These are phyloP conservation scores for Oligia latruncula DNA, from an alignment of 2,888 invertebrate species.

Conservation along the genomic window DNA sequence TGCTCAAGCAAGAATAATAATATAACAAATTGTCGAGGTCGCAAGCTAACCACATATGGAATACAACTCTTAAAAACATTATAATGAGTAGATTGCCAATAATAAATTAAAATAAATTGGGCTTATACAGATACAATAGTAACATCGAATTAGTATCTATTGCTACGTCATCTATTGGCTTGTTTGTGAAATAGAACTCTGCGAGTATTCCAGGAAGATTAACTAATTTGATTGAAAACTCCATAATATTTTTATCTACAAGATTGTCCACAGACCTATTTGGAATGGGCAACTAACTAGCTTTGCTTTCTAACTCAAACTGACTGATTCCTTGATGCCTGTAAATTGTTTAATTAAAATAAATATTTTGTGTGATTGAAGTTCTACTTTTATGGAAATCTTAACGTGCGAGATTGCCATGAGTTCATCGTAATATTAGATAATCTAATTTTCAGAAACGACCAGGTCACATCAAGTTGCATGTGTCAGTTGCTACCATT, in stretches of 20 bases:
- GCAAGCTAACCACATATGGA: not conserved
- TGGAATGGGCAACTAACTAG: not conserved
- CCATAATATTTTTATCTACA: not conserved
- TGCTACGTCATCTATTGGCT: not conserved
- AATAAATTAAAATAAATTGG: too few relatives aligned
- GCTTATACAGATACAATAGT: not conserved
- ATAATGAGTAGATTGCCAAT: too few relatives aligned
- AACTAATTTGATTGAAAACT: not conserved
- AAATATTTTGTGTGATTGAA: not conserved
- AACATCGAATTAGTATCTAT: not conserved
- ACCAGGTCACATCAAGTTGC: conserved; percentile 58
- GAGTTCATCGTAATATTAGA: not conserved
- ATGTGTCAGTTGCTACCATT: conserved; percentile 56
- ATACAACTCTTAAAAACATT: too few relatives aligned
- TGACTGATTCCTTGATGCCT: too few relatives aligned
- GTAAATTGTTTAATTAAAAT: not conserved
- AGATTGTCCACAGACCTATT: not conserved
- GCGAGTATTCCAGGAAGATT: not conserved
- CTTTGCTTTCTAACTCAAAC: not conserved
- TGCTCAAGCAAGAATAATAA: too few relatives aligned
- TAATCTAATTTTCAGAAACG: conserved; percentile 54
- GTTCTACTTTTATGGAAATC: not conserved
- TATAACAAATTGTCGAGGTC: not conserved
- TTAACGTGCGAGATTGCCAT: not conserved
- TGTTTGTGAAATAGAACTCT: not conserved